Conservation (phyloP, 2,888 invertebrate species). For the Ophion obscuratus region DNA sequence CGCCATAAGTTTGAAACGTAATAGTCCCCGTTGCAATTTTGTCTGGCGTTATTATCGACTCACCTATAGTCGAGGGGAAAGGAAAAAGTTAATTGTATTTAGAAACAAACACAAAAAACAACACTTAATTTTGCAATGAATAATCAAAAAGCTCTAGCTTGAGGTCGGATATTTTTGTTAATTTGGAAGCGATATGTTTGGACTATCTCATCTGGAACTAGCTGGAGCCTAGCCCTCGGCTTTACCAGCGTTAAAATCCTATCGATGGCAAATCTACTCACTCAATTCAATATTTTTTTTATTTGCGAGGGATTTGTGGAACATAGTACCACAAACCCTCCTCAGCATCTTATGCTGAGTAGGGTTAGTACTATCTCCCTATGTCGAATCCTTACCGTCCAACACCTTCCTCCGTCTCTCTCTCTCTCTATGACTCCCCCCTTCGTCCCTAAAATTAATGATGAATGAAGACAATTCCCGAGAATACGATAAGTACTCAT, state of each 20-base stretch:
- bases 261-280: no score
- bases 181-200: background rate
- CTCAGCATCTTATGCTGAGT: no score
- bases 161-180: background rate
- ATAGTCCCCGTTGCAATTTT: conserved; percentile 79
- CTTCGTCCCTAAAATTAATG: no score
- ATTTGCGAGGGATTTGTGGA: no score
- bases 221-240: background rate
- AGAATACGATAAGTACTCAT: no score
- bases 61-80: conserved; percentile 64
- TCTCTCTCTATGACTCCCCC: no score
- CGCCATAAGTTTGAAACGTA: conserved; percentile 82
- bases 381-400: no score
- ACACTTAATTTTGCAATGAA: background rate
- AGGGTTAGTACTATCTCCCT: no score
- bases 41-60: conserved; percentile 71
- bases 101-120: background rate
- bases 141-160: background rate
- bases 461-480: no score
- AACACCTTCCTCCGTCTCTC: no score
- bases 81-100: background rate
- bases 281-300: no score
- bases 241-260: background rate
- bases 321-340: no score
- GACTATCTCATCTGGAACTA: background rate